Evolutionary conservation across 23 tunicate species (phyloP).

Genomic region (Halocynthia aurantium): DNA sequence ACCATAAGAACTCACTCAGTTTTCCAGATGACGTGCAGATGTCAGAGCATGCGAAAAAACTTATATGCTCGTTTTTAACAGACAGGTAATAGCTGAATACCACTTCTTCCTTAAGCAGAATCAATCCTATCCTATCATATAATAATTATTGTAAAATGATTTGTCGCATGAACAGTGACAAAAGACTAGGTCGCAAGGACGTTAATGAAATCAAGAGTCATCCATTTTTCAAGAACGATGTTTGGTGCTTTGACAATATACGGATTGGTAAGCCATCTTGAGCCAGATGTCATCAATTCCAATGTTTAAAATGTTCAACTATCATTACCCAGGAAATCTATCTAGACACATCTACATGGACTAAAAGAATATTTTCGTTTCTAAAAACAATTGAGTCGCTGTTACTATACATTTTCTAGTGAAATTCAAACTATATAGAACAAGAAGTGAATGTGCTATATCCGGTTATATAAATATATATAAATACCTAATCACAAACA

Average conservation of each 20-base stretch:
- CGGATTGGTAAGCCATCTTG: slow-evolving; percentile 65
- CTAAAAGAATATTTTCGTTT: too few species aligned
- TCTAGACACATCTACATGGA: too few species aligned
- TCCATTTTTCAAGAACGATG: slow-evolving; percentile 75
- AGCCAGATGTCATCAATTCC: too few species aligned
- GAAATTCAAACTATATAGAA: too few species aligned
- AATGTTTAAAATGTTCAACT: too few species aligned
- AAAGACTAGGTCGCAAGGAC: slow-evolving; percentile 70
- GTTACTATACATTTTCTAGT: too few species aligned
- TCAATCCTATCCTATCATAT: neutral
- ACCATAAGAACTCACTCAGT: slow-evolving; percentile 72
- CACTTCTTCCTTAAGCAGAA: neutral
- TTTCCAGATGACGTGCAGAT: slow-evolving; percentile 94
- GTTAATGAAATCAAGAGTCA: slow-evolving; percentile 82
- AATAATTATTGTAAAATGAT: neutral
- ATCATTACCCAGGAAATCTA: too few species aligned
- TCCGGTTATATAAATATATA: too few species aligned
- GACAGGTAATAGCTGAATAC: slow-evolving; percentile 43
- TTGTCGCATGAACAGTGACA: slow-evolving; percentile 21
- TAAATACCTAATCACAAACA: neutral
- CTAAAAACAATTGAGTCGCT: too few species aligned
- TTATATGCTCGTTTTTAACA: slow-evolving; percentile 81
- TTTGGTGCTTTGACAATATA: slow-evolving; percentile 81
- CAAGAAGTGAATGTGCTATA: too few species aligned
- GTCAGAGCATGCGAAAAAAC: slow-evolving; percentile 74